phyloP scores from a whole-genome alignment of 2,113 vertebrate genomes.

The Acrocephalus kingi region DNA sequence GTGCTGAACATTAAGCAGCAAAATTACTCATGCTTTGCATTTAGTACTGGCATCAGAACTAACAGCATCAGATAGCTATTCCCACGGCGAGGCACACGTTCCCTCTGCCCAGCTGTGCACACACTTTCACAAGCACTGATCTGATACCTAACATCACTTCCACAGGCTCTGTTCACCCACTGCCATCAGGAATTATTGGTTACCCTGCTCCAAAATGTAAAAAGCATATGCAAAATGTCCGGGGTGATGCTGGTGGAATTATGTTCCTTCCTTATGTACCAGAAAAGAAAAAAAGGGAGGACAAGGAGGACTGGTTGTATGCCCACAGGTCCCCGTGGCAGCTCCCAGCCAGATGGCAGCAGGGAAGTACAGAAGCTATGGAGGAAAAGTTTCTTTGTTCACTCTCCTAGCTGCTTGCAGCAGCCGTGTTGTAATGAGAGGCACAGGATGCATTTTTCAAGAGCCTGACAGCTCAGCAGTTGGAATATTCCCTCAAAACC shows the following conservation, averaged over 20 bases:
- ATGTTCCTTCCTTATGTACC: not conserved
- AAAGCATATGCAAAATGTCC: not conserved
- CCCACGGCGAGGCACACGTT: fast-evolving
- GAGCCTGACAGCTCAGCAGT: not conserved
- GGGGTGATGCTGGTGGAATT: not conserved
- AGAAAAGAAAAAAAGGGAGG: not conserved
- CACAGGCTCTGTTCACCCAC: not conserved
- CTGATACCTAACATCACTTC: not conserved
- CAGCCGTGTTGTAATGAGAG: not conserved
- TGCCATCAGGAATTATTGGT: not conserved
- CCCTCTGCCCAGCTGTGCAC: not conserved
- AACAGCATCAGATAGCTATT: not conserved
- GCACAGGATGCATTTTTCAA: not conserved
- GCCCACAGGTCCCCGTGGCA: not conserved
- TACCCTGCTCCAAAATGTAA: not conserved
- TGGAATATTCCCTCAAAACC: not conserved
- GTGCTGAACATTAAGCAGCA: conserved; percentile 4
- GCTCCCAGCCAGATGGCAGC: conserved; percentile 31
- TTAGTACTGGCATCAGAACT: conserved; percentile 11
- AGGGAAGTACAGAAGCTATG: not conserved
- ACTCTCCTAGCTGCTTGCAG: not conserved
- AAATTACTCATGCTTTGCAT: conserved; percentile 36
- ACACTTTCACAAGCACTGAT: not conserved
- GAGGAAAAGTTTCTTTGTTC: not conserved
- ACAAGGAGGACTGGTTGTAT: not conserved